phyloP scores from a whole-genome alignment of 2,113 vertebrate genomes.

The Paramisgurnus dabryanus region DNA sequence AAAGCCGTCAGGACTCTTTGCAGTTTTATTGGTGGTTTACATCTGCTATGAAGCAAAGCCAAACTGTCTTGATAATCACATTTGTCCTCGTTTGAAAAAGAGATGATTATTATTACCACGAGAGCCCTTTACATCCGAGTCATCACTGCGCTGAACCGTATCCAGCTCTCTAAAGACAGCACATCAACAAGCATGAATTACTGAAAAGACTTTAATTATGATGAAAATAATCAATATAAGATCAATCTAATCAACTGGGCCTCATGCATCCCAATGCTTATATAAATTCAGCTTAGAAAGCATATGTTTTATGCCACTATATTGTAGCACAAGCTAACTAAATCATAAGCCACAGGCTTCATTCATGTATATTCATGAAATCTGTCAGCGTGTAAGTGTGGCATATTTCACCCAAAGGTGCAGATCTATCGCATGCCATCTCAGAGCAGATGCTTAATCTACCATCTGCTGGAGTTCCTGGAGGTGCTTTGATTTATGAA shows the following conservation, averaged over 20 bases:
- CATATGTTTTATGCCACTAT: conserved; percentile 27
- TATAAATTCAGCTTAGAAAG: not conserved
- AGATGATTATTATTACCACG: conserved; percentile 57
- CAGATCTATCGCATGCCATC: conserved; percentile 59
- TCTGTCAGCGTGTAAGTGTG: conserved; percentile 5
- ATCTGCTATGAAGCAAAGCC: conserved; percentile 51
- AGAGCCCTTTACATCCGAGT: conserved; percentile 50
- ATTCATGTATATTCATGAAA: conserved; percentile 53
- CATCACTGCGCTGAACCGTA: conserved; percentile 52
- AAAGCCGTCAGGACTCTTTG: not conserved
- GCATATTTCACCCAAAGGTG: conserved; percentile 51
- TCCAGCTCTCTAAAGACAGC: conserved; percentile 37
- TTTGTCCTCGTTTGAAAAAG: conserved; percentile 42
- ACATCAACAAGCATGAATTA: not conserved
- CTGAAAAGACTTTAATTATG: conserved; percentile 13
- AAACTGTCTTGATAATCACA: conserved; percentile 56
- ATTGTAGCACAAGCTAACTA: not conserved
- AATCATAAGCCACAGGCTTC: conserved; percentile 47
- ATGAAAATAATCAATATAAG: not conserved
- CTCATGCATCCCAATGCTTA: not conserved
- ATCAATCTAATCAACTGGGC: not conserved
- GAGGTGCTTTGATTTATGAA: conserved; percentile 72
- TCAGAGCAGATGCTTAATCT: conserved; percentile 16
- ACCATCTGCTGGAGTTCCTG: conserved; percentile 73
- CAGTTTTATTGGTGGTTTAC: conserved; percentile 37